Evolutionary conservation across 1,140 invertebrate species (phyloP), one percentile per base, ranked within the genome.

Genomic region (Sipha flava): DNA sequence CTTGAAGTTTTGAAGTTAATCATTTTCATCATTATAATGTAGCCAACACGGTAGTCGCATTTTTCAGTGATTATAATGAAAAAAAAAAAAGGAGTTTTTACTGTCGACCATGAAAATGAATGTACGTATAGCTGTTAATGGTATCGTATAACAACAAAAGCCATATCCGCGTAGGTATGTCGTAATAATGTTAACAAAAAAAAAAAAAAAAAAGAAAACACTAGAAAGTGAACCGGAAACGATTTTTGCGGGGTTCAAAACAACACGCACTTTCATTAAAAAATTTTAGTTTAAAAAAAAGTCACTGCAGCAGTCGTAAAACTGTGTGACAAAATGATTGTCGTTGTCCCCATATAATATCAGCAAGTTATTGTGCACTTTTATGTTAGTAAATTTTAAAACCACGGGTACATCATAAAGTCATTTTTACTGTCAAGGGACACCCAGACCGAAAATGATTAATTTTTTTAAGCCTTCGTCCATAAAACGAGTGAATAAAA

Each of bases 381-480:
- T 34, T 49, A 47, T 49, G 70, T 57, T 40, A 57, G 47, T 75
- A 37, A 7, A 57, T 54, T 75, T 75, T 57, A 37, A 75, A 75
- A 37, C 21, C 52, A 52, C 12, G 49, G n/a, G 72, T 75, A 57
- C 49, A 75, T 75, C 49, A 57, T 75, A 75, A 75, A 75, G 72
- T 75, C 72, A 75, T 75, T 75, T 75, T 75, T 75, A 75, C 34
- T 57, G 31, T 75, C 72, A 18, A 21, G 72, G 34, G 72, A 54
- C 31, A 54, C 21, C n/a, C 47, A n/a, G 49, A 37, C 31, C 49
- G 49, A 57, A 75, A 75, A 75, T 75, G 72, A 75, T 75, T 75
- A 75, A 75, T 75, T 75, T 75, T n/a, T 75, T 75, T 57, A 75
- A 57, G 31, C 52, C 49, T 37, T 34, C 43, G 21, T 21, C 14